phyloP scores from a whole-genome alignment of 1,140 invertebrate genomes.

The Drosophila chauvacae region DNA sequence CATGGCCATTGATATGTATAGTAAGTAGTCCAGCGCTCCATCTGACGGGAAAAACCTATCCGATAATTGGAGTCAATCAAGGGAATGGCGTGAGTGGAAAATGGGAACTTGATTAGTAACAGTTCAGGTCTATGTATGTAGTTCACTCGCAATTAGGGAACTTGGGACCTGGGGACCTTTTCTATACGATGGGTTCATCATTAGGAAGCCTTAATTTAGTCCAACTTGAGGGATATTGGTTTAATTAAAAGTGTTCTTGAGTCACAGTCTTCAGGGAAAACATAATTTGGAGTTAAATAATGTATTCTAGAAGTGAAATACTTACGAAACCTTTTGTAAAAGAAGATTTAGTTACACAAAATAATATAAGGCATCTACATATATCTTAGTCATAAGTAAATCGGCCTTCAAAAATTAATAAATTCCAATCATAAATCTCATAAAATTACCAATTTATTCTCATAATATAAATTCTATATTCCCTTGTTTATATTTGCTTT shows the following conservation, averaged over 20 bases:
- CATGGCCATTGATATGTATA: constrained; percentile 28
- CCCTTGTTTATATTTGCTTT: neutral
- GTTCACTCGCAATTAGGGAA: constrained; percentile 24
- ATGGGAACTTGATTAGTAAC: constrained; percentile 39
- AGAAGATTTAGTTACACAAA: too few species aligned
- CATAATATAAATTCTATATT: too few species aligned
- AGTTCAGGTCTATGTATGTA: constrained; percentile 13
- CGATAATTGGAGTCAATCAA: constrained; percentile 77
- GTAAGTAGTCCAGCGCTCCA: constrained; percentile 15
- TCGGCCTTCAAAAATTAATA: neutral
- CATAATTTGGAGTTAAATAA: neutral
- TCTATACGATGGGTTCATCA: neutral
- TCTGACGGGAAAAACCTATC: constrained; percentile 21
- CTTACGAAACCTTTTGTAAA: neutral
- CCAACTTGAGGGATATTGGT: neutral
- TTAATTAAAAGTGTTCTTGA: neutral
- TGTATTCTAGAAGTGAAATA: neutral
- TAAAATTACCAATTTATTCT: neutral
- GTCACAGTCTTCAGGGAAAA: neutral
- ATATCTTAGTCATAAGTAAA: neutral
- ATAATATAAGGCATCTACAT: neutral
- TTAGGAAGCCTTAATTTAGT: constrained; percentile 12
- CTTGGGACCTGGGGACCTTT: constrained; percentile 3
- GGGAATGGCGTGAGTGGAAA: constrained; percentile 22
- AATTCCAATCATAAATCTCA: neutral